These are phyloP conservation scores for Chorisops tibialis DNA, from an alignment of 2,888 invertebrate species.

Conservation along the genomic window DNA sequence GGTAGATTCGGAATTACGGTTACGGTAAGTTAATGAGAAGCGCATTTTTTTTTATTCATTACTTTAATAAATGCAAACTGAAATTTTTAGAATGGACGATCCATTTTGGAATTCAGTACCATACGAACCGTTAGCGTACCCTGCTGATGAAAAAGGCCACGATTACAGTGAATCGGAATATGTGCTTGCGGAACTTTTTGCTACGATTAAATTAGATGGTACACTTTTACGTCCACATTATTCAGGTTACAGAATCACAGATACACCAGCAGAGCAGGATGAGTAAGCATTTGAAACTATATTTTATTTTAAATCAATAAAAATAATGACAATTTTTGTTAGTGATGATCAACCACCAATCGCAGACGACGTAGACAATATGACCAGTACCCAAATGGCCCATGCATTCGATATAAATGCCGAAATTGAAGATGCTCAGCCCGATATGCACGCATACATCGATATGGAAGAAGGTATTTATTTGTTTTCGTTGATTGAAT, in stretches of 20 bases:
- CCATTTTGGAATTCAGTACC: conserved; percentile 42
- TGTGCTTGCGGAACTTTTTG: conserved; percentile 38
- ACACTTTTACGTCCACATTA: conserved; percentile 43
- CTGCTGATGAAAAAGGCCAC: conserved; percentile 30
- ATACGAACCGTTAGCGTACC: conserved; percentile 38
- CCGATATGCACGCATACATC: conserved; percentile 45
- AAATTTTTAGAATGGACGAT: conserved; percentile 38
- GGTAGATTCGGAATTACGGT: conserved; percentile 49
- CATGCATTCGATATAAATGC: conserved; percentile 64
- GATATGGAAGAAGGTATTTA: conserved; percentile 52
- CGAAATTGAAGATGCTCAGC: conserved; percentile 59
- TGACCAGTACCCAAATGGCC: conserved; percentile 54
- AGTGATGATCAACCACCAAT: conserved; percentile 36
- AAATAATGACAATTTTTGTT: conserved; percentile 36
- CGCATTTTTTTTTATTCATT: no score
- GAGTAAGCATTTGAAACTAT: conserved; percentile 29
- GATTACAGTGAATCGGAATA: conserved; percentile 30
- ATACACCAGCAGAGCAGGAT: conserved; percentile 44
- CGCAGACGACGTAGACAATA: not conserved
- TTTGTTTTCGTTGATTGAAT: not conserved
- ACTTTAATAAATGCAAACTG: not conserved
- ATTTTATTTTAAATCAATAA: not conserved
- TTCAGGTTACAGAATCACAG: conserved; percentile 46
- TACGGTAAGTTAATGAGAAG: conserved; percentile 35
- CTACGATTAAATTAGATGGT: conserved; percentile 38